phyloP scores from a whole-genome alignment of 2,797 vertebrate species.

The Masticophis lateralis region DNA sequence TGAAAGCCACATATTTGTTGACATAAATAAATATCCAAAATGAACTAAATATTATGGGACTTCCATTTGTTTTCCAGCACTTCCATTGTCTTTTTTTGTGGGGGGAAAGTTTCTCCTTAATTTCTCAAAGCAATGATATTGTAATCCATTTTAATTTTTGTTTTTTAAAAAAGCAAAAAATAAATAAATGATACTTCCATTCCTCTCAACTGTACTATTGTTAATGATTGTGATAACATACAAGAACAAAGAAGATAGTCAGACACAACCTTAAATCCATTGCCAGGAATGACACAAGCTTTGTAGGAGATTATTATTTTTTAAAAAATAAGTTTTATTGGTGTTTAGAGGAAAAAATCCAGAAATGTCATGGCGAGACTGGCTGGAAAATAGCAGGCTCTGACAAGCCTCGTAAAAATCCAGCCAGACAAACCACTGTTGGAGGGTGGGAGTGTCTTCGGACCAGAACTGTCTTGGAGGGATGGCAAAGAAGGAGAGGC shows the following conservation, averaged over 20 bases:
- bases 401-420: too few species aligned
- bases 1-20: background rate
- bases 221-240: background rate
- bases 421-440: too few species aligned
- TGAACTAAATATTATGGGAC: background rate
- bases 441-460: accelerated
- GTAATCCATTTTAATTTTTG: background rate
- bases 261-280: background rate
- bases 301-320: background rate
- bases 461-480: too few species aligned
- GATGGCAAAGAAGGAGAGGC: too few species aligned
- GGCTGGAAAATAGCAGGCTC: too few species aligned
- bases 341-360: too few species aligned
- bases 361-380: too few species aligned
- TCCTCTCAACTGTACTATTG: background rate
- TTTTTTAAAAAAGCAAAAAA: background rate
- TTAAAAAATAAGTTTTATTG: too few species aligned
- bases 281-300: background rate
- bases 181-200: background rate
- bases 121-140: background rate
- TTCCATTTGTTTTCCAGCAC: background rate
- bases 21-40: background rate
- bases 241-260: background rate
- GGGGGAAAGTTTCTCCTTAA: background rate
- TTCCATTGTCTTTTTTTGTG: background rate